Conservation (phyloP, 2,888 invertebrate genomes). For the Scaptomyza tumidula region DNA sequence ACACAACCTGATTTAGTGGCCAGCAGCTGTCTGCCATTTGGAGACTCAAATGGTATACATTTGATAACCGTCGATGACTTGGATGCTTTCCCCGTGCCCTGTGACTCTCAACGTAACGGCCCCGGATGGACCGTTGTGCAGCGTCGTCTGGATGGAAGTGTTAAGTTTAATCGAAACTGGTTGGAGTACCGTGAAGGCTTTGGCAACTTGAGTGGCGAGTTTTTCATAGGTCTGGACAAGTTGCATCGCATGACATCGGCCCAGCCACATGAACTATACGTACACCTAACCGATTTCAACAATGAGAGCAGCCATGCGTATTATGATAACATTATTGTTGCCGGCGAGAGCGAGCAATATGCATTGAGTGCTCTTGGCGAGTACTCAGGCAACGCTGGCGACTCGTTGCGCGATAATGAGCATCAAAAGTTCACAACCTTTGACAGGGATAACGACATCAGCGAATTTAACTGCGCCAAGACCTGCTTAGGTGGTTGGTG, state of each 20-base stretch:
- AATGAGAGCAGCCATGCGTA: conserved; percentile 86
- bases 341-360: conserved; percentile 87
- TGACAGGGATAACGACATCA: conserved; percentile 89
- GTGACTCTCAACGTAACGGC: conserved; percentile 34
- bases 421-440: conserved; percentile 89
- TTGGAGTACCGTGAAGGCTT: conserved; percentile 88
- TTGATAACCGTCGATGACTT: conserved; percentile 19
- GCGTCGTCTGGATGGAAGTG: conserved; percentile 88
- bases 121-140: conserved; percentile 89
- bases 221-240: conserved; percentile 89
- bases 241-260: conserved; percentile 85
- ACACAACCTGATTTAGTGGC: background rate
- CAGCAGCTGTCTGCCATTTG: conserved; percentile 38
- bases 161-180: conserved; percentile 88
- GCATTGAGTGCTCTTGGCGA: conserved; percentile 87
- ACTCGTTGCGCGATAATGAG: conserved; percentile 88
- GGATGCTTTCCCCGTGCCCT: conserved; percentile 34
- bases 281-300: conserved; percentile 87
- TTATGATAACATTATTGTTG: conserved; percentile 88
- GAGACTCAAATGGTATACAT: conserved; percentile 24
- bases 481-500: conserved; percentile 90
- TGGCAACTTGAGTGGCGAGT: conserved; percentile 88
- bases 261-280: conserved; percentile 86
- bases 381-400: conserved; percentile 88
- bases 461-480: conserved; percentile 88